Evolutionary conservation across 2,888 invertebrate species (phyloP).

Genomic region (Catocala nupta): DNA sequence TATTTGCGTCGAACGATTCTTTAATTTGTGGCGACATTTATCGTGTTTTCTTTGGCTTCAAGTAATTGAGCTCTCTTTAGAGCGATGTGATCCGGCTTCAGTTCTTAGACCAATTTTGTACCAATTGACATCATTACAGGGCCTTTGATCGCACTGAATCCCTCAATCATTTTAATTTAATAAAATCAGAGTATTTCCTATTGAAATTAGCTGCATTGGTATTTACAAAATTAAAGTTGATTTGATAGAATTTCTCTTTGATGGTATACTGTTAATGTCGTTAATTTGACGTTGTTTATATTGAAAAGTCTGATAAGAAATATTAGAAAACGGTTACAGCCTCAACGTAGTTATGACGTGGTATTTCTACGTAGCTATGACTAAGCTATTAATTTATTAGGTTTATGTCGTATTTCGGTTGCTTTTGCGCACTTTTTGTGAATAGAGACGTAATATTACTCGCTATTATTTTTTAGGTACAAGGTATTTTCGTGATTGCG

Average conservation of each 20-base stretch:
- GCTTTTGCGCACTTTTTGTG: too few species aligned
- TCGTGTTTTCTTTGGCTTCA: conserved; percentile 78
- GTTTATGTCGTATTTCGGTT: too few species aligned
- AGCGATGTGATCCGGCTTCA: conserved; percentile 69
- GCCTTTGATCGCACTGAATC: conserved; percentile 76
- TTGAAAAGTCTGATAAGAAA: conserved; percentile 28
- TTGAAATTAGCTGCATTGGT: conserved; percentile 50
- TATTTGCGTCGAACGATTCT: conserved; percentile 76
- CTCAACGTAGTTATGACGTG: neutral
- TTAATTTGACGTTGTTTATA: conserved; percentile 37
- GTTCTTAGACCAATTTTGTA: conserved; percentile 73
- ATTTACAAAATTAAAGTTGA: conserved; percentile 46
- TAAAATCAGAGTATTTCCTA: conserved; percentile 65
- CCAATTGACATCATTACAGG: conserved; percentile 76
- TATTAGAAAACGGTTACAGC: conserved; percentile 3
- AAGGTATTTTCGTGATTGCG: too few species aligned
- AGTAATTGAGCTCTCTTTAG: conserved; percentile 76
- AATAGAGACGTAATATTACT: too few species aligned
- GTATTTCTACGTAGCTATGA: neutral
- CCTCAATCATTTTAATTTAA: conserved; percentile 74
- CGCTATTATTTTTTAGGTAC: too few species aligned
- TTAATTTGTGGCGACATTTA: conserved; percentile 83
- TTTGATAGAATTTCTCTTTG: conserved; percentile 48
- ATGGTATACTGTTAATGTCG: conserved; percentile 44
- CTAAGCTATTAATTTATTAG: neutral